Conservation (phyloP, 2,113 vertebrate species). For the Sphaerodactylus townsendi region DNA sequence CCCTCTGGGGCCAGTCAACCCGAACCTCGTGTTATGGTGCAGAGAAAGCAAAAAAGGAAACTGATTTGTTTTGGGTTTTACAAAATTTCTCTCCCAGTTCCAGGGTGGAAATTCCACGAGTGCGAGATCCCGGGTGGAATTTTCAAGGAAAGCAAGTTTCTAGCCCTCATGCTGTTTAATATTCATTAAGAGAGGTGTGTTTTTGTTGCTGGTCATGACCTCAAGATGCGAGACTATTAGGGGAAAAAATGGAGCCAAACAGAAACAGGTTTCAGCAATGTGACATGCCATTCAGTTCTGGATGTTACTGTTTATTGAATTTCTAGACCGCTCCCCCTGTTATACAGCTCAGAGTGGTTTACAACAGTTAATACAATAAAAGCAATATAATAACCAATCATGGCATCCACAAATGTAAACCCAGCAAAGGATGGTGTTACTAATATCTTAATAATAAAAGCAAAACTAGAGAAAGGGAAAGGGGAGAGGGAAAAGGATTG, state of each 20-base stretch:
- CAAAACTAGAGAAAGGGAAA: too few species aligned
- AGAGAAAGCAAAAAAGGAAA: constrained; percentile 16
- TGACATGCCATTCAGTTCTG: neutral
- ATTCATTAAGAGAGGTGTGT: neutral
- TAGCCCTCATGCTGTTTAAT: neutral
- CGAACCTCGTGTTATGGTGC: neutral
- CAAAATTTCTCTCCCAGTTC: neutral
- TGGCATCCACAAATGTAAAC: too few species aligned
- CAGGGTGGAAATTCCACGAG: constrained; percentile 9
- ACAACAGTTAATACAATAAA: too few species aligned
- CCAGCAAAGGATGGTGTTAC: too few species aligned
- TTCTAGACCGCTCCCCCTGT: too few species aligned
- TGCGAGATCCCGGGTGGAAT: neutral
- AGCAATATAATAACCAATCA: too few species aligned
- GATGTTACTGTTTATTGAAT: too few species aligned
- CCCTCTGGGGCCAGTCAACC: constrained; percentile 18
- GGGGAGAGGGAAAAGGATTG: too few species aligned
- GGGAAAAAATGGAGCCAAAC: neutral
- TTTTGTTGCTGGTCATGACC: neutral
- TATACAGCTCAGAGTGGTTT: too few species aligned
- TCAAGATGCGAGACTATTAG: neutral
- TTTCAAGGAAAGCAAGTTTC: neutral
- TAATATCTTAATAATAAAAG: too few species aligned
- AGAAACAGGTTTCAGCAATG: neutral
- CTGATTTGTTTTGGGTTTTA: neutral